phyloP scores from a whole-genome alignment of 2,888 invertebrate genomes.

The Myopa tessellatipennis region DNA sequence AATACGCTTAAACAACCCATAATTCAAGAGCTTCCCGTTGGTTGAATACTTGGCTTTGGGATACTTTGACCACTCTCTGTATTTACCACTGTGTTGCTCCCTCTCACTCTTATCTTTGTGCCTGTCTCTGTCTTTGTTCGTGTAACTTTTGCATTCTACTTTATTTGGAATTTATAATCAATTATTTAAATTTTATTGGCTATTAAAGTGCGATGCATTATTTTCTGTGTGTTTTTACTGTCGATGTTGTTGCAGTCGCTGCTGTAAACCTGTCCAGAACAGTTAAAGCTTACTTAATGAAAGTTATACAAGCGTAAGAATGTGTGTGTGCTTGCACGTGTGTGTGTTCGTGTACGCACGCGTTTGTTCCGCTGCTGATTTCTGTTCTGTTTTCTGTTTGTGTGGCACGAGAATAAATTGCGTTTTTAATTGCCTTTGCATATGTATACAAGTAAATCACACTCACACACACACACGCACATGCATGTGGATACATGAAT shows the following conservation, averaged over 20 bases:
- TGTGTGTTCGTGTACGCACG: constrained; percentile 47
- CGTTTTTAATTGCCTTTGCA: constrained; percentile 19
- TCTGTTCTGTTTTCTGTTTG: neutral
- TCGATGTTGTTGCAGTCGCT: constrained; percentile 41
- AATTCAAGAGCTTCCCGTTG: neutral
- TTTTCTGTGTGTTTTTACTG: constrained; percentile 1
- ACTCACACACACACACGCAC: constrained; percentile 5
- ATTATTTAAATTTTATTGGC: constrained; percentile 39
- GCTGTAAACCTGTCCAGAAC: constrained; percentile 64
- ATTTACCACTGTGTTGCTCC: neutral
- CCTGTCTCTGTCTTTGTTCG: neutral
- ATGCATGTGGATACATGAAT: too few relatives aligned
- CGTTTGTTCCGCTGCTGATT: neutral
- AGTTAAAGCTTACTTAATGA: constrained; percentile 65
- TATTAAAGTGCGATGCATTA: constrained; percentile 26
- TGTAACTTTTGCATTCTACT: neutral
- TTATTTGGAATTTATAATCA: constrained; percentile 31
- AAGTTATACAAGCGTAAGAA: constrained; percentile 54
- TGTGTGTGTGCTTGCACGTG: constrained; percentile 33
- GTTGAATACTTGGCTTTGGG: neutral
- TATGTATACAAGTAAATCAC: constrained; percentile 15
- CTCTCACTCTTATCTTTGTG: neutral
- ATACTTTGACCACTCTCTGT: neutral
- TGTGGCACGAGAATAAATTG: constrained; percentile 6
- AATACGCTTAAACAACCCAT: neutral